Percentiles rank a stretch among this genome's conserved stretches.
Evolutionary conservation across 2,888 invertebrate species (phyloP).

Genomic region (Sesamia inferens): DNA sequence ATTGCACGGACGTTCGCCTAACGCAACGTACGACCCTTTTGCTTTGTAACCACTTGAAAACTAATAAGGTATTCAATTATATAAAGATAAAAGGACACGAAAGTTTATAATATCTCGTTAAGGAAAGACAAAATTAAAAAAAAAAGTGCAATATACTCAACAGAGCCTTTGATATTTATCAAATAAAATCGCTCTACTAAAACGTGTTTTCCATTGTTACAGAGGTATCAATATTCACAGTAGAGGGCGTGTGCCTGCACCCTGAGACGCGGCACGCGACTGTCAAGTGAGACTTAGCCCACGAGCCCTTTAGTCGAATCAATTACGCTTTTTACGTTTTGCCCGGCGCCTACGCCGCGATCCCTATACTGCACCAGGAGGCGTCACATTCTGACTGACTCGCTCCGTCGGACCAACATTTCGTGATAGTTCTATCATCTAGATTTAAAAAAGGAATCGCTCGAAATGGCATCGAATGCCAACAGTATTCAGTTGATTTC

Average conservation of each 20-base stretch:
- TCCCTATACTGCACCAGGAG: slow-evolving; percentile 46
- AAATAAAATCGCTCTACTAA: not conserved
- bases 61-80: not conserved
- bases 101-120: not conserved
- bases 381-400: slow-evolving; percentile 42
- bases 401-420: slow-evolving; percentile 82
- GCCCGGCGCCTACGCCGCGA: slow-evolving; percentile 48
- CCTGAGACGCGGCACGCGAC: slow-evolving; percentile 93
- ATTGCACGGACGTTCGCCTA: too few species aligned
- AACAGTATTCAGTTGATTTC: slow-evolving; percentile 70
- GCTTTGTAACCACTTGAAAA: not conserved
- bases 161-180: not conserved
- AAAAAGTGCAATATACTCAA: not conserved
- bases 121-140: not conserved
- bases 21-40: not conserved
- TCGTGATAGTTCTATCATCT: slow-evolving; percentile 79
- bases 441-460: slow-evolving; percentile 66
- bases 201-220: slow-evolving; percentile 83
- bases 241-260: slow-evolving; percentile 96
- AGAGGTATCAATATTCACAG: slow-evolving; percentile 98
- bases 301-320: slow-evolving; percentile 72
- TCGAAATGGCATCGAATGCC: slow-evolving; percentile 80
- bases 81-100: not conserved
- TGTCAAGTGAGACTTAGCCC: slow-evolving; percentile 83
- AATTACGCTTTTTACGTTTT: slow-evolving; percentile 67